Evolutionary conservation across 1,140 invertebrate species (phyloP).

Genomic region (Galleria mellonella): DNA sequence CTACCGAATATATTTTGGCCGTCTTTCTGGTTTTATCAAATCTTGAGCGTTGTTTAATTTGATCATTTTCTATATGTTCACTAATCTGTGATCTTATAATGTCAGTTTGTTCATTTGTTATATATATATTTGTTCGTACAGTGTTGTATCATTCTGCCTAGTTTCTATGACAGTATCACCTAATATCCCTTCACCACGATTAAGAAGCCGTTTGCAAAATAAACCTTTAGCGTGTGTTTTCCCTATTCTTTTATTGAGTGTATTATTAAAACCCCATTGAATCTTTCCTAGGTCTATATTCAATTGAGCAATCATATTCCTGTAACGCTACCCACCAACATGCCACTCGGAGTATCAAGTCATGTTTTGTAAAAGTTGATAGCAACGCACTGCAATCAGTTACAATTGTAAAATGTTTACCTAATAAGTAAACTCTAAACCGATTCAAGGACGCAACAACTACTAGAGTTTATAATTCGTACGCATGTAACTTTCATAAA

Average conservation of each 20-base stretch:
- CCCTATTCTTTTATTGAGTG: conserved; percentile 7
- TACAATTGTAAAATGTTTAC: conserved; percentile 20
- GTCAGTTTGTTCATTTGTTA: not conserved
- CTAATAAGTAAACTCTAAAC: conserved; percentile 27
- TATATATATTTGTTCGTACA: too few species aligned
- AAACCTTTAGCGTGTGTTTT: conserved; percentile 6
- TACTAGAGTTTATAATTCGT: conserved; percentile 34
- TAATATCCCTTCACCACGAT: not conserved
- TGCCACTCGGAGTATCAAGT: conserved; percentile 25
- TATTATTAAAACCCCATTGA: conserved; percentile 10
- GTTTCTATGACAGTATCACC: not conserved
- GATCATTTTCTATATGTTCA: conserved; percentile 1
- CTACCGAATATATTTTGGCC: conserved; percentile 8
- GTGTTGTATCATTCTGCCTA: not conserved
- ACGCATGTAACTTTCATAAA: conserved; percentile 13
- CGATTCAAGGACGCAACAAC: conserved; percentile 21
- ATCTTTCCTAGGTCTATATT: conserved; percentile 11
- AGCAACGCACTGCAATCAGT: conserved; percentile 5
- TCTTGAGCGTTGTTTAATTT: conserved; percentile 3
- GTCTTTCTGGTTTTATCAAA: conserved; percentile 1
- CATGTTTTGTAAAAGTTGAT: conserved; percentile 23
- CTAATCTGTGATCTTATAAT: not conserved
- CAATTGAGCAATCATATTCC: conserved; percentile 27
- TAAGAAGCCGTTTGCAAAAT: not conserved
- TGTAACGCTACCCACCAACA: conserved; percentile 29